Conservation (phyloP, 2,113 vertebrate species). For the Leuciscus idus region DNA sequence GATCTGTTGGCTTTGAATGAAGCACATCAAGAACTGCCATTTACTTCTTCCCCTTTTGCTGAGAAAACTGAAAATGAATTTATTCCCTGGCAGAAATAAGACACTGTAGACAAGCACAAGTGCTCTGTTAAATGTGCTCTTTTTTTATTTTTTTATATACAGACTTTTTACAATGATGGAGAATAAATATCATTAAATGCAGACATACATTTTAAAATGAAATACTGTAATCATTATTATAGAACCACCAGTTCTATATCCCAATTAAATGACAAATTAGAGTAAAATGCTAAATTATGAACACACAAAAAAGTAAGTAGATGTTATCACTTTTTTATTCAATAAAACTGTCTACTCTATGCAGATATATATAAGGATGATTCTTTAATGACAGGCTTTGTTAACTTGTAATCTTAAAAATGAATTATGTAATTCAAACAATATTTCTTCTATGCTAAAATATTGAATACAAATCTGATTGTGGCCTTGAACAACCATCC, state of each 20-base stretch:
- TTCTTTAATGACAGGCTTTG: no score
- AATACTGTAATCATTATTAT: background rate
- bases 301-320: no score
- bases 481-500: background rate
- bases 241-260: background rate
- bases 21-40: slow-evolving; percentile 67
- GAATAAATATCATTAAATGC: background rate
- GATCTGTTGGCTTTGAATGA: slow-evolving; percentile 70
- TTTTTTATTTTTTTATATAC: no score
- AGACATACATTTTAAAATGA: background rate
- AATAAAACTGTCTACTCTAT: no score
- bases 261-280: background rate
- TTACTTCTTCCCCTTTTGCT: background rate
- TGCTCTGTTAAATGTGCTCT: background rate
- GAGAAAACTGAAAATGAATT: background rate
- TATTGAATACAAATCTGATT: background rate
- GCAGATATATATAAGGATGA: no score
- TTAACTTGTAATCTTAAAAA: background rate
- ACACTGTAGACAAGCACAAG: slow-evolving; percentile 1
- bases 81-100: background rate
- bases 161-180: no score
- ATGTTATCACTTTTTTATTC: no score
- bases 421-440: background rate
- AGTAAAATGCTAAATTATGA: no score
- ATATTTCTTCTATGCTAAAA: background rate